Conservation (phyloP, 2,888 invertebrate species). For the Volucella bombylans region DNA sequence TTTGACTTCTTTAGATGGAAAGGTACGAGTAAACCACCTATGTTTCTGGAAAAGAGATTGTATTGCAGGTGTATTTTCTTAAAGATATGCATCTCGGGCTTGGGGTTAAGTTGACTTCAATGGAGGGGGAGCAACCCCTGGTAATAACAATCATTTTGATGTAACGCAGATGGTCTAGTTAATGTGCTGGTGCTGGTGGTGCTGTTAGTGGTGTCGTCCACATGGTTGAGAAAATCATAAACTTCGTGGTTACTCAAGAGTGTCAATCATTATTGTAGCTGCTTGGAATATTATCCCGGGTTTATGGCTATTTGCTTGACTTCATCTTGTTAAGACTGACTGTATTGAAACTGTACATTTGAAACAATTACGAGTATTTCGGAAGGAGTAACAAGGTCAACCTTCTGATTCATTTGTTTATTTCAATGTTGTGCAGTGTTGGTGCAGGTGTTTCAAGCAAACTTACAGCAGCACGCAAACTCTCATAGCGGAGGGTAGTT, state of each 20-base stretch:
- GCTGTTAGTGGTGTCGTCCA: slow-evolving; percentile 15
- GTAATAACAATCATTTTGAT: slow-evolving; percentile 63
- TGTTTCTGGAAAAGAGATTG: slow-evolving; percentile 17
- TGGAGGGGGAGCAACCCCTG: slow-evolving; percentile 25
- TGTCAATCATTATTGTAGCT: slow-evolving; percentile 61
- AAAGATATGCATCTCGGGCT: slow-evolving; percentile 61
- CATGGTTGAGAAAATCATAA: slow-evolving; percentile 64
- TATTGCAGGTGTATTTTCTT: slow-evolving; percentile 55
- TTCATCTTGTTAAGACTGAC: slow-evolving; percentile 3
- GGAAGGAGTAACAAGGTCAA: no score
- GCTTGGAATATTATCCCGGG: slow-evolving; percentile 17
- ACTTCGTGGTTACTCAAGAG: slow-evolving; percentile 68
- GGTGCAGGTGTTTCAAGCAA: no score
- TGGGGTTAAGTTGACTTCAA: slow-evolving; percentile 18
- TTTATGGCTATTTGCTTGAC: slow-evolving; percentile 28
- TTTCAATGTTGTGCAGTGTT: no score
- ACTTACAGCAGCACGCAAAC: no score
- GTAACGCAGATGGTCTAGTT: slow-evolving; percentile 63
- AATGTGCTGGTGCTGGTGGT: slow-evolving; percentile 45
- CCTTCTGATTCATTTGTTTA: no score
- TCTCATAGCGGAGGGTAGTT: no score
- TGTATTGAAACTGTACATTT: no score
- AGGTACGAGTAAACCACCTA: slow-evolving; percentile 51
- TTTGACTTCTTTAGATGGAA: slow-evolving; percentile 51
- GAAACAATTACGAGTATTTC: no score